These are phyloP conservation scores for Calosoma granatense DNA, from an alignment of 1,140 invertebrate species.

Conservation along the genomic window DNA sequence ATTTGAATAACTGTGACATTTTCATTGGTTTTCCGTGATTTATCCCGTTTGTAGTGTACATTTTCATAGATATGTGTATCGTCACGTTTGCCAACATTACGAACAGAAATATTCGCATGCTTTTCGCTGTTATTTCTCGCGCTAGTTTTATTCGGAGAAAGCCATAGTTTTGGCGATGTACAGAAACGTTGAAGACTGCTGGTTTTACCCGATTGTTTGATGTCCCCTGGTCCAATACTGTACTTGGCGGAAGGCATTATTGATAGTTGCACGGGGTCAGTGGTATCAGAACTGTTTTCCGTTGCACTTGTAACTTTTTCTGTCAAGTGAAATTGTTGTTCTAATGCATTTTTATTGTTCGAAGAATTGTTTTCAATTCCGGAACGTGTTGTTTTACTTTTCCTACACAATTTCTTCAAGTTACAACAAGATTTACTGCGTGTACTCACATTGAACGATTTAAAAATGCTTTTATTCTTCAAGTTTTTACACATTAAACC, in stretches of 20 bases:
- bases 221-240: constrained; percentile 5
- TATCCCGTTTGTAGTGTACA: constrained; percentile 29
- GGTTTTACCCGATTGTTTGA: constrained; percentile 21
- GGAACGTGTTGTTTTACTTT: too few species aligned
- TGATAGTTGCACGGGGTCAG: background rate
- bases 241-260: constrained; percentile 16
- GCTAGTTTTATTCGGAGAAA: constrained; percentile 10
- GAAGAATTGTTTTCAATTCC: too few species aligned
- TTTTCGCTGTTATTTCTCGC: background rate
- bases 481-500: too few species aligned
- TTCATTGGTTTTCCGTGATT: constrained; percentile 19
- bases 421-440: too few species aligned
- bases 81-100: constrained; percentile 13
- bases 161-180: constrained; percentile 7
- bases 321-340: too few species aligned
- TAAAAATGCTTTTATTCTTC: too few species aligned
- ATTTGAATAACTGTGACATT: constrained; percentile 21
- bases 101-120: too few species aligned
- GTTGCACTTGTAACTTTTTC: too few species aligned
- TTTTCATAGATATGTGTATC: constrained; percentile 37
- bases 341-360: too few species aligned
- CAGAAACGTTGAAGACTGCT: constrained; percentile 20
- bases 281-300: background rate
- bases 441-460: too few species aligned
- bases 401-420: too few species aligned